These are phyloP conservation scores for Drosophila parabipectinata DNA, from an alignment of 1,140 invertebrate species.

Conservation along the genomic window DNA sequence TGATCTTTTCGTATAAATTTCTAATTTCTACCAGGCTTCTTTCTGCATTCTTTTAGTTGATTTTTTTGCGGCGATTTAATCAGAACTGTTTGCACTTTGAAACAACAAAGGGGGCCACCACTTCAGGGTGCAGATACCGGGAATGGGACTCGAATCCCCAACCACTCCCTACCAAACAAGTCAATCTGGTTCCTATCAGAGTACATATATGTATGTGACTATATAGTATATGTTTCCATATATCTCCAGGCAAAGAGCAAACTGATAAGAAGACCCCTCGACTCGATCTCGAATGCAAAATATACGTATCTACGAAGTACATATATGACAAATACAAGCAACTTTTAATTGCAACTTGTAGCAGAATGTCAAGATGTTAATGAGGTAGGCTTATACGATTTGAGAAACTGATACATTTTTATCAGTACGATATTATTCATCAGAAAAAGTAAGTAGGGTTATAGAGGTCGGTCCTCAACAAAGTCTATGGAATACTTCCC, in stretches of 20 bases:
- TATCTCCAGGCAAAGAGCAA: constrained; percentile 28
- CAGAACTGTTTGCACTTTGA: constrained; percentile 66
- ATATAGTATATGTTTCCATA: constrained; percentile 8
- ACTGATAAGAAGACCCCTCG: constrained; percentile 44
- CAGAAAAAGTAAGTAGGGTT: not conserved
- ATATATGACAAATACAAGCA: not conserved
- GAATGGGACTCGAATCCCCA: constrained; percentile 12
- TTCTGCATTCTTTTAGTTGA: constrained; percentile 14
- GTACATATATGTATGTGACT: not conserved
- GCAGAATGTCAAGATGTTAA: constrained; percentile 27
- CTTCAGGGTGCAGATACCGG: constrained; percentile 32
- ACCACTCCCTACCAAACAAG: constrained; percentile 30
- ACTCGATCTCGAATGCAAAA: constrained; percentile 35
- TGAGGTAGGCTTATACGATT: constrained; percentile 24
- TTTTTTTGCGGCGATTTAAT: constrained; percentile 31
- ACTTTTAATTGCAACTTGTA: constrained; percentile 64
- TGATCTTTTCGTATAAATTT: constrained; percentile 7
- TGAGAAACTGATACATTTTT: constrained; percentile 22
- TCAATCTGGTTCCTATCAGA: constrained; percentile 43
- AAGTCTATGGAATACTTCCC: not conserved
- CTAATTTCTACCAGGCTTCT: constrained; percentile 1
- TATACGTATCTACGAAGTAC: not conserved
- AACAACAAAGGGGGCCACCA: constrained; percentile 43
- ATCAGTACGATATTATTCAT: constrained; percentile 12
- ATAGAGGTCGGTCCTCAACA: not conserved